Conservation (phyloP, 2,113 vertebrate genomes). For the Diadophis punctatus region DNA sequence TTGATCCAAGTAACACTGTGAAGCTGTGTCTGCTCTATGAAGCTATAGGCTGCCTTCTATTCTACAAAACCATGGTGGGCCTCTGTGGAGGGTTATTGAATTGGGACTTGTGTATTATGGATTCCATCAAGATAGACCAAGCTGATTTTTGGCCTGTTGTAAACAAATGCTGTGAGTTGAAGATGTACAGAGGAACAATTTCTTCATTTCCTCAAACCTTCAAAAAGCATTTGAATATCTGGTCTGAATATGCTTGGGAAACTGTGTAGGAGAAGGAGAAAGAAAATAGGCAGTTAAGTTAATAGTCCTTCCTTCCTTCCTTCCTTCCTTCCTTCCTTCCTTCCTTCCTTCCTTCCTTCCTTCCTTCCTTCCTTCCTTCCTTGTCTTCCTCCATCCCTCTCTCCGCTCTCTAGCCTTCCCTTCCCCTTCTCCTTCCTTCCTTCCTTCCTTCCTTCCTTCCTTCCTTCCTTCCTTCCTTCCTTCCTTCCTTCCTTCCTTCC, state of each 20-base stretch:
- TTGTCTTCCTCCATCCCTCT: not conserved
- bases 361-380: too few species aligned
- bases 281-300: not conserved
- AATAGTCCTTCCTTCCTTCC: not conserved
- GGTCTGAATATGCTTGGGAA: not conserved
- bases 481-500: rapidly evolving
- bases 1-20: not conserved
- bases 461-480: not conserved
- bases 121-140: not conserved
- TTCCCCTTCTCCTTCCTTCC: too few species aligned
- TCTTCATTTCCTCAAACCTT: not conserved
- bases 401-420: not conserved
- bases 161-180: not conserved
- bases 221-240: not conserved
- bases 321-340: not conserved
- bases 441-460: not conserved
- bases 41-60: not conserved
- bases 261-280: not conserved
- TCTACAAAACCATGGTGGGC: not conserved
- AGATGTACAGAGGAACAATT: not conserved
- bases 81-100: not conserved
- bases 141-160: not conserved
- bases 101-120: not conserved
- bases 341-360: not conserved
- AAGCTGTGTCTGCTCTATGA: not conserved